Evolutionary conservation across 2,113 vertebrate species (phyloP).

Genomic region (Pangasianodon hypophthalmus): DNA sequence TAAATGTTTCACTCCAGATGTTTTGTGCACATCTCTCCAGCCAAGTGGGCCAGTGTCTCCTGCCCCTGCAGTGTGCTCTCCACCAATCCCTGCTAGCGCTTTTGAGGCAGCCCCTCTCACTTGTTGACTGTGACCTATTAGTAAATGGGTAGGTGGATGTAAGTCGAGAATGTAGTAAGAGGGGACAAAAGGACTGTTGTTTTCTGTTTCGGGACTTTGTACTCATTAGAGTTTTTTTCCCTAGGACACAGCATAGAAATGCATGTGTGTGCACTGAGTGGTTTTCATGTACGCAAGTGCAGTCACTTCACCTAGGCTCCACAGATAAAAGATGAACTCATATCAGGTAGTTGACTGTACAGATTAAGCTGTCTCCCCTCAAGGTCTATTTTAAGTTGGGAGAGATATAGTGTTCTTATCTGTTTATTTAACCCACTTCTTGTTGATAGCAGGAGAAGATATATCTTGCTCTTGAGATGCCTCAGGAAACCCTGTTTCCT

Average conservation of each 20-base stretch:
- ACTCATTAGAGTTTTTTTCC: background rate
- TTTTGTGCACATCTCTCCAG: slow-evolving; percentile 2
- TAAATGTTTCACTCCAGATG: slow-evolving; percentile 44
- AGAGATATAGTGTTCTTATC: background rate
- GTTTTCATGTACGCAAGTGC: background rate
- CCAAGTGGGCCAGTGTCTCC: slow-evolving; percentile 35
- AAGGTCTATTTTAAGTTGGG: slow-evolving; percentile 23
- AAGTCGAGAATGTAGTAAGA: slow-evolving; percentile 38
- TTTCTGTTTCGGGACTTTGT: slow-evolving; percentile 10
- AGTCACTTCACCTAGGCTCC: background rate
- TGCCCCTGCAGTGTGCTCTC: background rate
- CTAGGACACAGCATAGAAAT: background rate
- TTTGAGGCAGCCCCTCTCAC: slow-evolving; percentile 29
- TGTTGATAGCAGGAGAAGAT: slow-evolving; percentile 25
- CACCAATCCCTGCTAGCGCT: slow-evolving; percentile 12
- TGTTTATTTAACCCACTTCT: slow-evolving; percentile 5
- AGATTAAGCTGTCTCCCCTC: slow-evolving; percentile 3
- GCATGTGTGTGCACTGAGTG: background rate
- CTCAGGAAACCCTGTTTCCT: slow-evolving; percentile 39
- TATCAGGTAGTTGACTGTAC: slow-evolving; percentile 3
- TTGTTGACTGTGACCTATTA: slow-evolving; percentile 40
- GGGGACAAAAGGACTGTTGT: slow-evolving; percentile 33
- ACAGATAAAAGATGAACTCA: background rate
- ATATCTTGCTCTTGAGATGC: slow-evolving; percentile 9
- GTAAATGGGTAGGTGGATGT: slow-evolving; percentile 47